These are phyloP conservation scores for Andrena cerasifolii DNA, from an alignment of 1,140 invertebrate species.

Conservation along the genomic window DNA sequence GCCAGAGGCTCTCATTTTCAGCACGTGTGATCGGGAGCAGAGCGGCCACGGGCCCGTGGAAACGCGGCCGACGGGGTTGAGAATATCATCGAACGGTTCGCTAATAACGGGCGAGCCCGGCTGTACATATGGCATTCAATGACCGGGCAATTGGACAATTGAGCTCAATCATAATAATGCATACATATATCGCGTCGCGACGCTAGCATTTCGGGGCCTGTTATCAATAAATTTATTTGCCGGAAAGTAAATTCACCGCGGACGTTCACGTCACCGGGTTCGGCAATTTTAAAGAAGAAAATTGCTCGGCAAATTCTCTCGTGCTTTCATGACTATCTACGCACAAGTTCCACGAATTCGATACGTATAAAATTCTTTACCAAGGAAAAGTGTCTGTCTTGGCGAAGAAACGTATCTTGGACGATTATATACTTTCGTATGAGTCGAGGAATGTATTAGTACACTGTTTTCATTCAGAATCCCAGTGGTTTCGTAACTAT, in stretches of 20 bases:
- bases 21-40: not conserved
- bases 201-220: constrained; percentile 49
- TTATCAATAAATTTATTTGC: constrained; percentile 55
- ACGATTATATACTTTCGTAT: too few relatives aligned
- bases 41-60: constrained; percentile 9
- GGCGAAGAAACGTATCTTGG: too few relatives aligned
- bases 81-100: constrained; percentile 61
- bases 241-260: constrained; percentile 45
- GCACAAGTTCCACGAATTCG: too few relatives aligned
- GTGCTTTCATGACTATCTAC: too few relatives aligned
- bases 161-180: constrained; percentile 81
- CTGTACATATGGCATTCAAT: constrained; percentile 75
- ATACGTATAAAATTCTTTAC: too few relatives aligned
- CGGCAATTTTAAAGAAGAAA: too few relatives aligned
- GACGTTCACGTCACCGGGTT: constrained; percentile 9
- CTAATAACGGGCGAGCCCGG: constrained; percentile 65
- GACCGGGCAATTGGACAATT: constrained; percentile 82
- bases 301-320: too few relatives aligned
- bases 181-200: constrained; percentile 55
- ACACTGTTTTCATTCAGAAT: too few relatives aligned
- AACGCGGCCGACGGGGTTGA: constrained; percentile 42
- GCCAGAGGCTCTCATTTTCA: constrained; percentile 73
- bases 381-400: too few relatives aligned
- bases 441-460: too few relatives aligned
- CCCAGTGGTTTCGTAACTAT: too few relatives aligned